Evolutionary conservation across 2,797 vertebrate species (phyloP).

Genomic region (Petrocephalus schoutedeni): DNA sequence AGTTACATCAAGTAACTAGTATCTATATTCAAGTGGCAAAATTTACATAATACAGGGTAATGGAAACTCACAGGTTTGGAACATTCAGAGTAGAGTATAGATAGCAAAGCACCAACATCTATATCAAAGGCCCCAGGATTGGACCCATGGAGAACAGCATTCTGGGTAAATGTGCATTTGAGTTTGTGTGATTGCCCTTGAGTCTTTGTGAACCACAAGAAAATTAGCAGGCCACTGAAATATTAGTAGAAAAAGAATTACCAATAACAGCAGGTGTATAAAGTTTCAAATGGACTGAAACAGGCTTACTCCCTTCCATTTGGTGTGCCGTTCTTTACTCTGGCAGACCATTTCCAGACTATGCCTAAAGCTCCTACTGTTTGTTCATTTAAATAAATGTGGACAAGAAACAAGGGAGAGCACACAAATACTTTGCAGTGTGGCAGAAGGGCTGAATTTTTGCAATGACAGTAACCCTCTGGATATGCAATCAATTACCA

Average conservation of each 20-base stretch:
- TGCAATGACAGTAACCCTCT: conserved; percentile 57
- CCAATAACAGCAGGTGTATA: neutral
- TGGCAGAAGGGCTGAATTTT: conserved; percentile 37
- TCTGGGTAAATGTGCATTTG: neutral
- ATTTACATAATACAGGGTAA: neutral
- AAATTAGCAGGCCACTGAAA: neutral
- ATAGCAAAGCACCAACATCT: neutral
- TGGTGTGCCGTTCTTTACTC: neutral
- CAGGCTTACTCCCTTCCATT: neutral
- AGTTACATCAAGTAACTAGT: conserved; percentile 17
- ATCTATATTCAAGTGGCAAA: neutral
- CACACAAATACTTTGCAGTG: conserved; percentile 33
- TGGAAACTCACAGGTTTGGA: neutral
- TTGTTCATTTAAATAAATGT: conserved; percentile 47
- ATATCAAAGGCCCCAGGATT: neutral
- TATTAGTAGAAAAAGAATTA: neutral
- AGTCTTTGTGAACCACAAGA: neutral
- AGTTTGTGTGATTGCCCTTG: neutral
- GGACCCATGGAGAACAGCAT: neutral
- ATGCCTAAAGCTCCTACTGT: conserved; percentile 1
- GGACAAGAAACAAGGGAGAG: neutral
- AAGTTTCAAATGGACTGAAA: no score
- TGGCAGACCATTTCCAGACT: neutral
- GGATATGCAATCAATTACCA: conserved; percentile 76
- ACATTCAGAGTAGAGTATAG: neutral